Evolutionary conservation across 2,888 invertebrate genomes (phyloP).

Genomic region (Lasioglossum zephyrum): DNA sequence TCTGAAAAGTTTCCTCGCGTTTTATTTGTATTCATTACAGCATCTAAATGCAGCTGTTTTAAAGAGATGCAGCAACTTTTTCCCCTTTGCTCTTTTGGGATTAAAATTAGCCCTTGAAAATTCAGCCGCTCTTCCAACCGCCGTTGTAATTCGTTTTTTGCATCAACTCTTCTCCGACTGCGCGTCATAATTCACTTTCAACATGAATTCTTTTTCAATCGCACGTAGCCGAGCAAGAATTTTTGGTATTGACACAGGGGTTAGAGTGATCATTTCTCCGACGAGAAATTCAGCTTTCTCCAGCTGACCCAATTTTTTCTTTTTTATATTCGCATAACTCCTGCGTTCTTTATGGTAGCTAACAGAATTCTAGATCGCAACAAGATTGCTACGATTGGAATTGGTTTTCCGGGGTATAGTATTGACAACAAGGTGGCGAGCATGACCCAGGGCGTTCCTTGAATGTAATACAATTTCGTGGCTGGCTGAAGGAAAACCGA

Average conservation of each 20-base stretch:
- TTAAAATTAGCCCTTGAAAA: background rate
- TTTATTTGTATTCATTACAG: background rate
- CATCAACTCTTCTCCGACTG: background rate
- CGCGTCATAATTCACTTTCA: background rate
- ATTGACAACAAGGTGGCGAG: background rate
- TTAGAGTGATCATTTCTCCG: background rate
- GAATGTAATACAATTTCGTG: conserved; percentile 29
- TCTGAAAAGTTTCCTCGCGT: background rate
- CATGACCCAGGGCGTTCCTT: background rate
- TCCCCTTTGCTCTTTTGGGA: background rate
- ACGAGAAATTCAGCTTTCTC: background rate
- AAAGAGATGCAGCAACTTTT: background rate
- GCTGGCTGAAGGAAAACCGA: background rate
- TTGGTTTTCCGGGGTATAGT: background rate
- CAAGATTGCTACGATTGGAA: background rate
- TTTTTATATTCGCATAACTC: background rate
- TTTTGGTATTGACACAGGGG: background rate
- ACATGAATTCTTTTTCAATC: background rate
- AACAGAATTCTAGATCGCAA: background rate
- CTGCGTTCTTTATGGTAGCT: background rate
- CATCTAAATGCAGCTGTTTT: background rate
- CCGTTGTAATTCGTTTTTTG: background rate
- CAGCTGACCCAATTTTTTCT: background rate
- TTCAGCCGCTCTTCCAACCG: background rate
- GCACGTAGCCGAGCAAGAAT: background rate